Evolutionary conservation across 2,113 vertebrate species (phyloP).

Genomic region (Rhinoptilus africanus): DNA sequence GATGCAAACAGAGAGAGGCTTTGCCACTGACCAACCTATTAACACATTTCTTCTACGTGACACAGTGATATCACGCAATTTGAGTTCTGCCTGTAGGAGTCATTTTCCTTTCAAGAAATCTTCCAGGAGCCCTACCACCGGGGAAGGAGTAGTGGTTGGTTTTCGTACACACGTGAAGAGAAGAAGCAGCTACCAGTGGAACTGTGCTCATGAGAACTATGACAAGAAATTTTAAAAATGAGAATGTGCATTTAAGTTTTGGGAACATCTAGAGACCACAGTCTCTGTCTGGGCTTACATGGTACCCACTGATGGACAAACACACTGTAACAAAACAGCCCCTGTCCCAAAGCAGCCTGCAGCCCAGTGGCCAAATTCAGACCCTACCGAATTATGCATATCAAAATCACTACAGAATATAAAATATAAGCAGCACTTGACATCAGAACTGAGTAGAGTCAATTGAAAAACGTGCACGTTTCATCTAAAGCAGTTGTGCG

Average conservation of each 20-base stretch:
- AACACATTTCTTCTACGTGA: background rate
- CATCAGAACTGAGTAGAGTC: background rate
- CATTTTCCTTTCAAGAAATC: background rate
- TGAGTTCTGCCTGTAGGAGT: background rate
- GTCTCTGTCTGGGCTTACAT: background rate
- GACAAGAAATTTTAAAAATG: background rate
- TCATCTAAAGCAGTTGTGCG: background rate
- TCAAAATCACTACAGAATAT: background rate
- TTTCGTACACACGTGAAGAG: background rate
- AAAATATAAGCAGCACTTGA: background rate
- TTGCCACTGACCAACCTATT: background rate
- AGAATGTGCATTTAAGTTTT: background rate
- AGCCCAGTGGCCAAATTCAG: background rate
- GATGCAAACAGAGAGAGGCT: background rate
- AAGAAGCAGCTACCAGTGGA: background rate
- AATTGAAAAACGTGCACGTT: accelerated
- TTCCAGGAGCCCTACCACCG: background rate
- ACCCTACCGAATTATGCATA: background rate
- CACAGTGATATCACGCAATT: background rate
- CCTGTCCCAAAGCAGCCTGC: background rate
- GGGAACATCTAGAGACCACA: background rate
- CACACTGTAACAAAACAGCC: background rate
- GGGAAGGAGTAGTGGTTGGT: background rate
- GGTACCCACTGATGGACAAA: background rate
- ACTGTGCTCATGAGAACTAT: background rate